These are phyloP conservation scores for Ceratina japonica DNA, from an alignment of 1,140 invertebrate genomes.

Conservation along the genomic window DNA sequence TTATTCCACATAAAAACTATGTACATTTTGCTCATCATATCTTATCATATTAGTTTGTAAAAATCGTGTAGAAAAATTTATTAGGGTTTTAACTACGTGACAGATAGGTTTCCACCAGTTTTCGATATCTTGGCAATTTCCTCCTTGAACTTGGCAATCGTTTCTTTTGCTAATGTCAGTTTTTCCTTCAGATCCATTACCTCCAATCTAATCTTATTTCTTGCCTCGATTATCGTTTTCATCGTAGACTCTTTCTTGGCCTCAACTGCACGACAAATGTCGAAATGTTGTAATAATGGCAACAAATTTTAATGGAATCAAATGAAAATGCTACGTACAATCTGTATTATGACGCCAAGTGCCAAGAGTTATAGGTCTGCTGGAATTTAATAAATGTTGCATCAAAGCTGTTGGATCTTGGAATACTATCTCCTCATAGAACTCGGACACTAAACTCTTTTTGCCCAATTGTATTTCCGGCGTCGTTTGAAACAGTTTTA, in stretches of 20 bases:
- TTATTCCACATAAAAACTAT: background rate
- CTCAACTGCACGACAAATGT: constrained; percentile 89
- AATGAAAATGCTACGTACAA: constrained; percentile 83
- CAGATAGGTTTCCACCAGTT: constrained; percentile 65
- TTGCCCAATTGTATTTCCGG: constrained; percentile 85
- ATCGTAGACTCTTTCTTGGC: constrained; percentile 92
- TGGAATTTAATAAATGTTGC: constrained; percentile 91
- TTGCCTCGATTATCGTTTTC: constrained; percentile 88
- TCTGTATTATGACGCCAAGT: constrained; percentile 93
- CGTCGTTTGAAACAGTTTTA: constrained; percentile 95
- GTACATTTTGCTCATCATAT: constrained; percentile 26
- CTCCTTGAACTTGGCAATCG: constrained; percentile 92
- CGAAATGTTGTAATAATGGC: constrained; percentile 7
- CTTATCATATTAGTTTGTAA: background rate
- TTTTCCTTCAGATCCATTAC: constrained; percentile 93
- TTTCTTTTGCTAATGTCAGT: constrained; percentile 93
- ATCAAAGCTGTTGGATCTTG: constrained; percentile 96
- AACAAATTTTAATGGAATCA: constrained; percentile 1
- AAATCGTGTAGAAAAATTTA: background rate
- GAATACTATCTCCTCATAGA: constrained; percentile 98
- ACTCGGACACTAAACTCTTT: constrained; percentile 94
- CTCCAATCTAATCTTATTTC: constrained; percentile 91
- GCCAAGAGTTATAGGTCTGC: constrained; percentile 87
- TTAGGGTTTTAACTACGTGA: constrained; percentile 47
- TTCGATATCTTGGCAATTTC: constrained; percentile 87